Conservation (phyloP, 2,113 vertebrate species). For the Notechis scutatus region DNA sequence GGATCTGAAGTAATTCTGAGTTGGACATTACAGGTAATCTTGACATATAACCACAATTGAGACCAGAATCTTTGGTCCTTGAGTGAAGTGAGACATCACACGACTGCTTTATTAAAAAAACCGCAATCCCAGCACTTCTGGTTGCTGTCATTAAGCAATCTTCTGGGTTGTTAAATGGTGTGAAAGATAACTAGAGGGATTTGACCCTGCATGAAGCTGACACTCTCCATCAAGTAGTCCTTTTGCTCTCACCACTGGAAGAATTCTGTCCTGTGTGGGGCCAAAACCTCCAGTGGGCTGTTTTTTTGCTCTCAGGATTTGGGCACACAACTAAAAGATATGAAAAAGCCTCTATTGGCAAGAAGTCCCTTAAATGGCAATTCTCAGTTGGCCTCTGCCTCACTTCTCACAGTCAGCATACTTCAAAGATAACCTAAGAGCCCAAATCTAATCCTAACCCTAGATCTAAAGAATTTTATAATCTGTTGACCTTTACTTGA, state of each 20-base stretch:
- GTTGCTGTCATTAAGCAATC: background rate
- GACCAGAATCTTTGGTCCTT: background rate
- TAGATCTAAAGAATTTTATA: background rate
- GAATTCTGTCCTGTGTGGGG: background rate
- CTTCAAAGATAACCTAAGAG: background rate
- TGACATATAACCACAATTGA: background rate
- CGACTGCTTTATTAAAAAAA: background rate
- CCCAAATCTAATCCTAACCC: background rate
- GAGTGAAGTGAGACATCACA: background rate
- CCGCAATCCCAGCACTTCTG: background rate
- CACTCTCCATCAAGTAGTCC: background rate
- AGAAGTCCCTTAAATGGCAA: background rate
- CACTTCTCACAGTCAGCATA: background rate
- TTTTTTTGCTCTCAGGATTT: background rate
- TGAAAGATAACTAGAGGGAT: background rate
- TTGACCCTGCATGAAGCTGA: background rate
- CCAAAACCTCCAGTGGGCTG: background rate
- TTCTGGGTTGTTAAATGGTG: background rate
- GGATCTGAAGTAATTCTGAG: background rate
- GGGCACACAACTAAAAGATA: background rate
- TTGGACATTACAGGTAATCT: background rate
- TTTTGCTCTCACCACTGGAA: background rate
- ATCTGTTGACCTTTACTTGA: background rate
- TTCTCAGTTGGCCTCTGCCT: background rate
- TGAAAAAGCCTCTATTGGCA: background rate